A percentile compares a stretch with the other conserved stretches of the same genome.
phyloP scores from a whole-genome alignment of 1,140 invertebrate species.

The Lycorma delicatula region DNA sequence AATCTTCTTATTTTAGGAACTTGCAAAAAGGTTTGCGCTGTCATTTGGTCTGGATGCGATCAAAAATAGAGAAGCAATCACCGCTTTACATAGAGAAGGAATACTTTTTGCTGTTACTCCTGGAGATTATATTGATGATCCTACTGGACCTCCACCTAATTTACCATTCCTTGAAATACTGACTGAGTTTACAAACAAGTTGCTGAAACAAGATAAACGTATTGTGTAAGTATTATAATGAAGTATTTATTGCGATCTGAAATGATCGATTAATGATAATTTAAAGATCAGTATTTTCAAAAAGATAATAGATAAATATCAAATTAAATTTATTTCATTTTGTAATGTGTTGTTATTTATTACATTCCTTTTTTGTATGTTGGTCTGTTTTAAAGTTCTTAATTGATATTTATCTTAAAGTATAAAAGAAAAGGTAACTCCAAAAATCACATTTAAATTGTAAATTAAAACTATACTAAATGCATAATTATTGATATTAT shows the following conservation, averaged over 20 bases:
- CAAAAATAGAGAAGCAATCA: constrained; percentile 96
- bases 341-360: too few species aligned
- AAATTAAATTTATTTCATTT: too few species aligned
- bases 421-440: too few species aligned
- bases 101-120: constrained; percentile 77
- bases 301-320: too few species aligned
- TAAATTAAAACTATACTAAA: too few species aligned
- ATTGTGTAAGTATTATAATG: constrained; percentile 57
- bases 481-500: too few species aligned
- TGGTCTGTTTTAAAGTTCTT: too few species aligned
- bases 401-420: too few species aligned
- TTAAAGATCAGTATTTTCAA: too few species aligned
- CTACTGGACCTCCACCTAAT: constrained; percentile 72
- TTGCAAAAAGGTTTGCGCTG: constrained; percentile 92
- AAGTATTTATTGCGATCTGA: not conserved
- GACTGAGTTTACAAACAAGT: constrained; percentile 91
- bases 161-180: constrained; percentile 90
- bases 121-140: constrained; percentile 54
- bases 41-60: constrained; percentile 96
- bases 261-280: not conserved
- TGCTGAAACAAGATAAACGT: constrained; percentile 92
- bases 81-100: constrained; percentile 88
- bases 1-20: constrained; percentile 51
- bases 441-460: too few species aligned
- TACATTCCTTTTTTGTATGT: too few species aligned